Evolutionary conservation across 2,797 vertebrate genomes (phyloP).

Genomic region (Eremophila alpestris): DNA sequence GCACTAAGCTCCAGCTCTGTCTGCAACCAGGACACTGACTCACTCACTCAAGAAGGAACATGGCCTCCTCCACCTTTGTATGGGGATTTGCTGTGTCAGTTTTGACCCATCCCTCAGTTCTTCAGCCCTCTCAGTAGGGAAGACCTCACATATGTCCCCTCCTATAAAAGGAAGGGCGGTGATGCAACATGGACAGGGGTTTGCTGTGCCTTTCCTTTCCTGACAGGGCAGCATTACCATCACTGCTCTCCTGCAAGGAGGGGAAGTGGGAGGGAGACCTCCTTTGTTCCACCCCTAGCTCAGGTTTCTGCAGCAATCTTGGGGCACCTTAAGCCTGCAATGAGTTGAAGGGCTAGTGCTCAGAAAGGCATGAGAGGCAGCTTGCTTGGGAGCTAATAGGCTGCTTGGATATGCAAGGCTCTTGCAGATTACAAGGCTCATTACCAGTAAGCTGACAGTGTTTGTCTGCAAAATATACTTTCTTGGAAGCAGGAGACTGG

Average conservation of each 20-base stretch:
- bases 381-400: background rate
- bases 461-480: background rate
- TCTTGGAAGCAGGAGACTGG: background rate
- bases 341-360: background rate
- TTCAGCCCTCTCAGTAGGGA: background rate
- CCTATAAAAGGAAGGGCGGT: fast-evolving
- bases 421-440: background rate
- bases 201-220: background rate
- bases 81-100: fast-evolving
- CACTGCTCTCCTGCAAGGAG: background rate
- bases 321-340: background rate
- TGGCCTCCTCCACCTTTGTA: background rate
- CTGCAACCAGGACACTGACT: background rate
- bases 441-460: background rate
- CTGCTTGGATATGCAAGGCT: background rate
- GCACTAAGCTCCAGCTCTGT: background rate
- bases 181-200: fast-evolving
- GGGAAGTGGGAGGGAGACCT: background rate
- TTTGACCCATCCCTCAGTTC: background rate
- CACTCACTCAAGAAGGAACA: background rate
- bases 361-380: background rate
- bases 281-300: background rate
- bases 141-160: background rate
- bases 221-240: background rate
- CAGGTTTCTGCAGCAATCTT: background rate